Evolutionary conservation across 92 coral and sea anemone species (phyloP).

Genomic region (Anthopleura xanthogrammica): DNA sequence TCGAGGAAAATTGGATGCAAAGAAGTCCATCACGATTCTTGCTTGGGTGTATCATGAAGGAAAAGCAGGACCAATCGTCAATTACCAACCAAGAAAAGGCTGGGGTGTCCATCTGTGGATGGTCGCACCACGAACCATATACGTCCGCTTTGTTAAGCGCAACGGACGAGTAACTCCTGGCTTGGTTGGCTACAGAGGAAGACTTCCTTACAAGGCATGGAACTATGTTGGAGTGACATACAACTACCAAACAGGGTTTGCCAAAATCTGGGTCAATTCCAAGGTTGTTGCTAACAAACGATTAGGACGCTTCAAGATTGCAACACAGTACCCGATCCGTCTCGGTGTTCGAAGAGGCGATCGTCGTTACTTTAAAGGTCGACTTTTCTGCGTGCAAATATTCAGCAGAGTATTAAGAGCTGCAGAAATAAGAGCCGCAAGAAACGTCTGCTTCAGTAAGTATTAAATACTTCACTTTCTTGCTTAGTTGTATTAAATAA

Average conservation of each 20-base stretch:
- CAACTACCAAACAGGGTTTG: slow-evolving; percentile 59
- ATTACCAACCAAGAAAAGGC: slow-evolving; percentile 54
- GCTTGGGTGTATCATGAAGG: slow-evolving; percentile 75
- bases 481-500: too few species aligned
- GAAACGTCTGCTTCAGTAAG: slow-evolving; percentile 49
- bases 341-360: slow-evolving; percentile 59
- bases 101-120: slow-evolving; percentile 77
- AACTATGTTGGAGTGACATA: slow-evolving; percentile 63
- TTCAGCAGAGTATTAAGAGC: slow-evolving; percentile 61
- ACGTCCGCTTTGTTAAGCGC: slow-evolving; percentile 61
- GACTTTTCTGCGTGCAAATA: slow-evolving; percentile 61
- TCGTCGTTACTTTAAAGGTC: slow-evolving; percentile 66
- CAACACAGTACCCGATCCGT: slow-evolving; percentile 65
- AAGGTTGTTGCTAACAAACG: slow-evolving; percentile 43
- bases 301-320: slow-evolving; percentile 58
- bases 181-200: slow-evolving; percentile 37
- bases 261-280: slow-evolving; percentile 66
- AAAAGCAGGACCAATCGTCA: slow-evolving; percentile 58
- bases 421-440: slow-evolving; percentile 50
- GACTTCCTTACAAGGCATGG: slow-evolving; percentile 63
- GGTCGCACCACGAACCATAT: slow-evolving; percentile 58
- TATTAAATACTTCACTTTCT: not conserved
- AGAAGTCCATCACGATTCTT: slow-evolving; percentile 56
- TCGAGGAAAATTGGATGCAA: slow-evolving; percentile 59
- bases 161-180: slow-evolving; percentile 58